These are phyloP conservation scores for Copidosoma floridanum DNA, from an alignment of 1,140 invertebrate species.

Conservation along the genomic window DNA sequence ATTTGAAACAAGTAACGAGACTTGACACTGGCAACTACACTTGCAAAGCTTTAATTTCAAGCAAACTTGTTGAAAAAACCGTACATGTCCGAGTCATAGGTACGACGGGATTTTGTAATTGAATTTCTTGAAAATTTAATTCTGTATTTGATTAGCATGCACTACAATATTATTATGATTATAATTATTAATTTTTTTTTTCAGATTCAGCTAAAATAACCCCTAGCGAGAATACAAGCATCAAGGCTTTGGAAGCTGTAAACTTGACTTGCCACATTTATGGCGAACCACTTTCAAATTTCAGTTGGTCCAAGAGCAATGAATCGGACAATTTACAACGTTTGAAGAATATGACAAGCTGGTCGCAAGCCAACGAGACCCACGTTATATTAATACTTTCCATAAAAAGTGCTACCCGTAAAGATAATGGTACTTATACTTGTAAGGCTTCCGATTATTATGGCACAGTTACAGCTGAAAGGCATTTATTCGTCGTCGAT, in stretches of 20 bases:
- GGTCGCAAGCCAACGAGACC: conserved; percentile 58
- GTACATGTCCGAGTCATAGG: conserved; percentile 51
- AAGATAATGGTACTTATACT: conserved; percentile 68
- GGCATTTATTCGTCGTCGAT: conserved; percentile 66
- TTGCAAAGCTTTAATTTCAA: conserved; percentile 51
- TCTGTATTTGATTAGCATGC: no score
- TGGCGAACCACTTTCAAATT: conserved; percentile 61
- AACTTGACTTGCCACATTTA: conserved; percentile 59
- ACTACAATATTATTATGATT: not conserved
- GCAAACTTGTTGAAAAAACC: conserved; percentile 46
- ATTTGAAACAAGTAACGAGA: conserved; percentile 54
- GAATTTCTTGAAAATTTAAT: no score
- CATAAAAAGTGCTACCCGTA: conserved; percentile 59
- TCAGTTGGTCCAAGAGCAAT: conserved; percentile 62
- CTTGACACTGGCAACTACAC: conserved; percentile 61
- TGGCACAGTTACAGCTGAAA: conserved; percentile 39
- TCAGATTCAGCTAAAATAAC: conserved; percentile 57
- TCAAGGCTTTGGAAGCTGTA: conserved; percentile 55
- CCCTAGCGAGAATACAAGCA: conserved; percentile 51
- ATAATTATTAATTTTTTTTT: conserved; percentile 6
- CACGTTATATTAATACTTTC: conserved; percentile 58
- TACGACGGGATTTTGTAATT: no score
- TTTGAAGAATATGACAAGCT: conserved; percentile 48
- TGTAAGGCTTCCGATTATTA: conserved; percentile 46
- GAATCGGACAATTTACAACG: conserved; percentile 50